Conservation (phyloP, 2,888 invertebrate genomes). For the Drosophila antonietae region DNA sequence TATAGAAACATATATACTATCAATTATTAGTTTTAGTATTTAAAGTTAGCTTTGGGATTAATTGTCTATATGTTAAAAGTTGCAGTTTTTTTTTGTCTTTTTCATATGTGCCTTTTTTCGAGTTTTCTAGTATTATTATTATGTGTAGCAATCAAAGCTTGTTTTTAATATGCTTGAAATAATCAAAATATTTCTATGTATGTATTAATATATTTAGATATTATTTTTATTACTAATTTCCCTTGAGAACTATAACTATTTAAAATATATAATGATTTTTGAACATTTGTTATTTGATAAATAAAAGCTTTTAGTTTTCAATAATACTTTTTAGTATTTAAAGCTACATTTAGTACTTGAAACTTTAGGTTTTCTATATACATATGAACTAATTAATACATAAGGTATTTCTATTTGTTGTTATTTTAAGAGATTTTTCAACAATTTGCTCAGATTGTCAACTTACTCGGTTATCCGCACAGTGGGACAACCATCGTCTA, state of each 20-base stretch:
- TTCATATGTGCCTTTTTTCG: too few species aligned
- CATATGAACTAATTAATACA: background rate
- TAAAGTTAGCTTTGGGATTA: too few species aligned
- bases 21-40: too few species aligned
- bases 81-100: too few species aligned
- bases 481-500: conserved; percentile 85
- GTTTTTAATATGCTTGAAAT: background rate
- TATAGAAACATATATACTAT: too few species aligned
- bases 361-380: background rate
- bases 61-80: too few species aligned
- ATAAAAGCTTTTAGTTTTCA: background rate
- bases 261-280: background rate
- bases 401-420: background rate
- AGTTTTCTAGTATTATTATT: too few species aligned
- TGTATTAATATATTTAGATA: background rate
- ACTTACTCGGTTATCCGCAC: conserved; percentile 90
- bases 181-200: background rate
- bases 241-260: background rate
- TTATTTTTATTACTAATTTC: background rate
- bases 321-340: background rate
- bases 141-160: too few species aligned
- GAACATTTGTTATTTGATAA: background rate
- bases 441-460: background rate
- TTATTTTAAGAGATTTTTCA: background rate
- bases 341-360: background rate